A percentile compares a stretch with the other conserved stretches of the same genome.
phyloP scores from a whole-genome alignment of 2,888 invertebrate genomes.

The Drosophila yooni region DNA sequence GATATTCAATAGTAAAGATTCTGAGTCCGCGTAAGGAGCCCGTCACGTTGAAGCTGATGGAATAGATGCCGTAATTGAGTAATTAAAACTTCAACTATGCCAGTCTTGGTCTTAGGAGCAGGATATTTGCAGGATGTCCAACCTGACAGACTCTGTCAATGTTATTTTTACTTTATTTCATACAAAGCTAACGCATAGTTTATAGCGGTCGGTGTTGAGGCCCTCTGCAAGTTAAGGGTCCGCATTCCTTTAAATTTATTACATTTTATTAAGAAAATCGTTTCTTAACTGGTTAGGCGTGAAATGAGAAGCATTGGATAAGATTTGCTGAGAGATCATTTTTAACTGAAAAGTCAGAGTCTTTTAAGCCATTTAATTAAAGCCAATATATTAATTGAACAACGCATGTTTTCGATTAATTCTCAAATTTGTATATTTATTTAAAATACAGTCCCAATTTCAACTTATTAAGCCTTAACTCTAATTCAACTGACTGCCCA shows the following conservation, averaged over 20 bases:
- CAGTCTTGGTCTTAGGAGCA: background rate
- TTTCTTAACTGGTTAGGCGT: background rate
- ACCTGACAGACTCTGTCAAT: background rate
- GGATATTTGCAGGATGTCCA: background rate
- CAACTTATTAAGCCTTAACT: background rate
- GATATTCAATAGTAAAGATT: constrained; percentile 4
- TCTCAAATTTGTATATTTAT: background rate
- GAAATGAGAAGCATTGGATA: background rate
- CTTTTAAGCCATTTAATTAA: background rate
- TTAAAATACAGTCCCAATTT: background rate
- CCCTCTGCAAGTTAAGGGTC: background rate
- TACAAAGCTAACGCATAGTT: background rate
- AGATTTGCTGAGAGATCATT: background rate
- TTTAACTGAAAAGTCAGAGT: background rate
- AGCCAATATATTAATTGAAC: background rate
- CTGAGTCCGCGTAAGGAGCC: background rate
- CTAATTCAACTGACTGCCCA: no score
- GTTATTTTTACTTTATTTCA: background rate
- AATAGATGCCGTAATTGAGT: background rate
- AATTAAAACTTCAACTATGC: background rate
- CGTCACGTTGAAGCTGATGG: background rate
- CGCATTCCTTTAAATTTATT: no score
- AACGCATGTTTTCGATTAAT: background rate
- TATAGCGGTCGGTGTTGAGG: background rate
- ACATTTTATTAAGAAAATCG: no score